phyloP scores from a whole-genome alignment of 2,797 vertebrate species.

The Astyanax mexicanus region DNA sequence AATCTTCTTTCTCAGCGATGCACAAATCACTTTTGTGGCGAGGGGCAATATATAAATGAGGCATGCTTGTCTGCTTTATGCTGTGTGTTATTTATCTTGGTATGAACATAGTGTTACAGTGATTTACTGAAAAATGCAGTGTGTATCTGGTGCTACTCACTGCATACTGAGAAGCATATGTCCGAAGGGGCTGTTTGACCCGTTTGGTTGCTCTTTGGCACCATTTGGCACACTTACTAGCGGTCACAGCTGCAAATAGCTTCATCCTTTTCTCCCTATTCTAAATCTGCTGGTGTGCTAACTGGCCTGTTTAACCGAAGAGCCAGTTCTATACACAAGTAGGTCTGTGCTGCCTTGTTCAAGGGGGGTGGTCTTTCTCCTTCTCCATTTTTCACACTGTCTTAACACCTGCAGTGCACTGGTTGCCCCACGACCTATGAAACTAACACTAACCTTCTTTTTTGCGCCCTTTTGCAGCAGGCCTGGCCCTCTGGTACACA shows the following conservation, averaged over 20 bases:
- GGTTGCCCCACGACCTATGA: slow-evolving; percentile 7
- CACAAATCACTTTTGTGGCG: slow-evolving; percentile 16
- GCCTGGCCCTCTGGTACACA: slow-evolving; percentile 97
- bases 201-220: slow-evolving; percentile 53
- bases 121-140: neutral
- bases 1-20: slow-evolving; percentile 20
- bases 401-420: slow-evolving; percentile 5
- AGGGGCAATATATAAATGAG: slow-evolving; percentile 25
- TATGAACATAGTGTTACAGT: neutral
- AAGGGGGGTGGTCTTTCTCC: neutral
- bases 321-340: neutral
- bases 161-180: slow-evolving; percentile 7
- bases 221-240: slow-evolving; percentile 51
- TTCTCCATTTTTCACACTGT: neutral
- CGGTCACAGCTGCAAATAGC: slow-evolving; percentile 58
- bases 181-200: slow-evolving; percentile 51
- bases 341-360: neutral
- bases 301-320: slow-evolving; percentile 36
- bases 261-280: slow-evolving; percentile 54
- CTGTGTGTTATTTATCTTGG: slow-evolving; percentile 11
- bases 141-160: slow-evolving; percentile 6
- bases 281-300: slow-evolving; percentile 40
- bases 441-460: neutral
- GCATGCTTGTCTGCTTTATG: slow-evolving; percentile 6
- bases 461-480: slow-evolving; percentile 79